Evolutionary conservation across 1,140 invertebrate species (phyloP).

Genomic region (Alviniconcha marisindica): DNA sequence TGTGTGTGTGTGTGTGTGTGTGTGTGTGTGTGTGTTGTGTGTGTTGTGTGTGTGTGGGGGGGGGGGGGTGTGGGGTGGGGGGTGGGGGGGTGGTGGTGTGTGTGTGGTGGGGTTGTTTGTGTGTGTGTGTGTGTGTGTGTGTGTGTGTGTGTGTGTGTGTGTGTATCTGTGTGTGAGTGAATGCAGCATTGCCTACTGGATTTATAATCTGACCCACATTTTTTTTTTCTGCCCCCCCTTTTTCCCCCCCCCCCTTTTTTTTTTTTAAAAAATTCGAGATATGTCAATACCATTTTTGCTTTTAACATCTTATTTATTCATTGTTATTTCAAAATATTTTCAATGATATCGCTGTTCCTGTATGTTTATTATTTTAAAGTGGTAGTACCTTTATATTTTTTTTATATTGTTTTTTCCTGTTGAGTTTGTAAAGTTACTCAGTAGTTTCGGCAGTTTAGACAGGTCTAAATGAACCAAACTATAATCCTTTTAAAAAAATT

Average conservation of each 20-base stretch:
- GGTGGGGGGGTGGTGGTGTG: no score
- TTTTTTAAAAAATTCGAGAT: background rate
- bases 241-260: background rate
- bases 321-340: no score
- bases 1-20: background rate
- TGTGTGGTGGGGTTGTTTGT: no score
- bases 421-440: background rate
- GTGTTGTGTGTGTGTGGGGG: no score
- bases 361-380: background rate
- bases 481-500: background rate
- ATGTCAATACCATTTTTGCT: background rate
- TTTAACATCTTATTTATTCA: background rate
- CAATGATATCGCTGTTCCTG: background rate
- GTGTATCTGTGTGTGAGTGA: background rate
- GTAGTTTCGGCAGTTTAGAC: background rate
- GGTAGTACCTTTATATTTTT: background rate
- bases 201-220: no score
- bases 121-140: slow-evolving; percentile 8
- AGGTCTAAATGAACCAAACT: background rate
- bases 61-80: no score
- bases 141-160: background rate
- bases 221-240: background rate
- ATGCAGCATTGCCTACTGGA: no score
- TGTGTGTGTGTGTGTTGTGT: no score
- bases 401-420: background rate